Conservation (phyloP, 2,797 vertebrate species). For the Distichodus sexfasciatus region DNA sequence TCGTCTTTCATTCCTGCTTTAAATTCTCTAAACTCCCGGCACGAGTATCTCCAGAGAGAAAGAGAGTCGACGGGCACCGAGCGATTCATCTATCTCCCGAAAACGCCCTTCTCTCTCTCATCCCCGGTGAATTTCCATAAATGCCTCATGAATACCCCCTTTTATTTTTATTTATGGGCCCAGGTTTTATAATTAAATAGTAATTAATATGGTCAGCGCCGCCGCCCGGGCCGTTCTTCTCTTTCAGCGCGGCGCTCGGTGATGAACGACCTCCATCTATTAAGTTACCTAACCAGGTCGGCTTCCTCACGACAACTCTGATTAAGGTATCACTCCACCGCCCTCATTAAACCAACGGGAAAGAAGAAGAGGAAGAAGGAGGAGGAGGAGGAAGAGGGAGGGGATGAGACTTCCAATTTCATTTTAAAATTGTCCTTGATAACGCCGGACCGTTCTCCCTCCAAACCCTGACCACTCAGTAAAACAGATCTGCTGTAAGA, state of each 20-base stretch:
- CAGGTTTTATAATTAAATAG: constrained; percentile 97
- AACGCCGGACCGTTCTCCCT: constrained; percentile 72
- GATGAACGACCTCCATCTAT: constrained; percentile 97
- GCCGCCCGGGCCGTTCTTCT: constrained; percentile 84
- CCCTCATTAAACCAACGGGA: constrained; percentile 73
- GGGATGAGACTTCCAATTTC: constrained; percentile 83
- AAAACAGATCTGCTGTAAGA: constrained; percentile 78
- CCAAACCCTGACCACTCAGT: constrained; percentile 76
- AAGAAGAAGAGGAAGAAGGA: no score
- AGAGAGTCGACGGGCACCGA: constrained; percentile 12
- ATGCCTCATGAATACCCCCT: constrained; percentile 66
- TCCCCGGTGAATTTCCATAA: constrained; percentile 70
- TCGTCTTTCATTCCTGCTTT: constrained; percentile 17
- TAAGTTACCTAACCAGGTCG: constrained; percentile 87
- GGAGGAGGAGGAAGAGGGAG: no score
- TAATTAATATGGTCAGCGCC: constrained; percentile 94
- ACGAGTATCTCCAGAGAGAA: constrained; percentile 20
- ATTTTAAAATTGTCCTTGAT: constrained; percentile 92
- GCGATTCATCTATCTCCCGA: constrained; percentile 51
- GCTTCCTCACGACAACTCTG: constrained; percentile 84
- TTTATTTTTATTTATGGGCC: constrained; percentile 84
- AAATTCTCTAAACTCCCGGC: constrained; percentile 14
- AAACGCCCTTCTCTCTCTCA: constrained; percentile 57
- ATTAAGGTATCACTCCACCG: constrained; percentile 86
- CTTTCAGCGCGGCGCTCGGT: constrained; percentile 85